Evolutionary conservation across 2,888 invertebrate species (phyloP), one percentile per base, ranked within the genome.

Genomic region (Gandaritis pyraliata): DNA sequence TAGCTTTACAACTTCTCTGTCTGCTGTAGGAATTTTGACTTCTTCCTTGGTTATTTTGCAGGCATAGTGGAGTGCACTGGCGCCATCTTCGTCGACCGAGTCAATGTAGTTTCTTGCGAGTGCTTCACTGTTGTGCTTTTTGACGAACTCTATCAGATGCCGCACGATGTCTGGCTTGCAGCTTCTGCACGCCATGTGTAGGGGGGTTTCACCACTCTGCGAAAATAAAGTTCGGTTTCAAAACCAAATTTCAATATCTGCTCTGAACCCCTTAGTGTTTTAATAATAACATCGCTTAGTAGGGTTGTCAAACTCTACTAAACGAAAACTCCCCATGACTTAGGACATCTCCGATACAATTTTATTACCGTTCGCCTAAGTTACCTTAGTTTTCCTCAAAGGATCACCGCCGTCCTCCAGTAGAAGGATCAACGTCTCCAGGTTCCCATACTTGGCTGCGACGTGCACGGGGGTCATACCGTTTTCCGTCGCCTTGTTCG

Each of bases 401-500:
- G 99, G 98, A 88, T 99, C 98, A 0, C 98, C 99, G 1, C 96
- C 97, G 80, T 99, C 99, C 81, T 98, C 97, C 30, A 99, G 92
- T 11, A 99, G 93, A 6, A 98, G 94, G 71, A 96, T 90, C 53
- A 98, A 93, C 7, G 98, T 97, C 56, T 95, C 94, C 54, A 98
- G 90, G 85, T 98, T 98, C 0, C 99, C 99, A 77, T 96, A 95
- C 72, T 97, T 95, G 0, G 99, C 97, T 0, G 99, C 98, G 15
- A 99, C 98, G 82, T 99, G 99, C 4, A 99, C 96, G 0, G 99
- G 98, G 0, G 99, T 99, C 90, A 98, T 97, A 1, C 99, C 98
- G 85, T 99, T 98, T 83, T 98, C 97, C 62, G 98, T 98, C 2
- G 96, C 95, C 65, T 98, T 95, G 89, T 99, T 99, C 0, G 99